phyloP scores from a whole-genome alignment of 2,888 invertebrate species.

The Petrolisthes manimaculis region DNA sequence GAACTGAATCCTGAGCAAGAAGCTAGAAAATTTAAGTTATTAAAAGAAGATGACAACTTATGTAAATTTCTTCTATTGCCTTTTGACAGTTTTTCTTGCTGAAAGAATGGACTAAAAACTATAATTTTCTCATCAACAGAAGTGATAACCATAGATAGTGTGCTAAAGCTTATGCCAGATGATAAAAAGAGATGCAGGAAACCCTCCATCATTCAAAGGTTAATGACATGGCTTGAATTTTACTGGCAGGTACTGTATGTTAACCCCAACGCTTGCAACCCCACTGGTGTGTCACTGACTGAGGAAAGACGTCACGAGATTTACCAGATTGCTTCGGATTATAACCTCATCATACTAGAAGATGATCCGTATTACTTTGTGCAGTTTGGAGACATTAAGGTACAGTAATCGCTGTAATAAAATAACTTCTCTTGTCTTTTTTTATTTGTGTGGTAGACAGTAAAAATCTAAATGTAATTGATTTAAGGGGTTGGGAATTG shows the following conservation, averaged over 20 bases:
- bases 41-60: too few species aligned
- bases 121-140: too few species aligned
- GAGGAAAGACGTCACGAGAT: conserved; percentile 78
- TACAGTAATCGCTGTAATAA: conserved; percentile 68
- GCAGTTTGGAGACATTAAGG: conserved; percentile 76
- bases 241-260: conserved; percentile 47
- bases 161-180: too few species aligned
- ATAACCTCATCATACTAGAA: conserved; percentile 83
- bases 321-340: conserved; percentile 75
- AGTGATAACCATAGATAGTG: too few species aligned
- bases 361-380: conserved; percentile 87
- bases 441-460: background rate
- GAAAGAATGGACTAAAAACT: too few species aligned
- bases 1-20: too few species aligned
- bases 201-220: too few species aligned
- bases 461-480: background rate
- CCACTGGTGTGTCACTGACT: conserved; percentile 80
- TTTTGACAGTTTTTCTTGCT: too few species aligned
- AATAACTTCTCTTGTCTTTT: background rate
- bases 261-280: conserved; percentile 73
- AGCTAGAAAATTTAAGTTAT: too few species aligned
- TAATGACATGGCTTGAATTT: background rate
- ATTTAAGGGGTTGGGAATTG: too few species aligned
- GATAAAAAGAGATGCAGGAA: too few species aligned
- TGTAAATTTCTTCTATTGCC: too few species aligned